phyloP scores from a whole-genome alignment of 92 coral and sea anemone genomes.

The Zoanthus sociatus region DNA sequence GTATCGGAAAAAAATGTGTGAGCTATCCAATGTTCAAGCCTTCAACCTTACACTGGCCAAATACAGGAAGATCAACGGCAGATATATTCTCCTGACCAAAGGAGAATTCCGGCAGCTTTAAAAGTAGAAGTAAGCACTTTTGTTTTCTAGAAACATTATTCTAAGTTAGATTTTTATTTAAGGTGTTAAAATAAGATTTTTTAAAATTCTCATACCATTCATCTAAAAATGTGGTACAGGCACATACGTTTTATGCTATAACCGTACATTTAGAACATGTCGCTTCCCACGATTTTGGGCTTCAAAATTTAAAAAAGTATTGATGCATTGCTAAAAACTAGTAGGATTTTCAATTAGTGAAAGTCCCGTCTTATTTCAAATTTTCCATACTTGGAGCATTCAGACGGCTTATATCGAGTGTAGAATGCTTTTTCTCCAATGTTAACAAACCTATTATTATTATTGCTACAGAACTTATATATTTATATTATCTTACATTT shows the following conservation, averaged over 20 bases:
- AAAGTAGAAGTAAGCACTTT: constrained; percentile 34
- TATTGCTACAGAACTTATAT: constrained; percentile 3
- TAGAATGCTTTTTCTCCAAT: neutral
- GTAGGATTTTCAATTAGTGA: neutral
- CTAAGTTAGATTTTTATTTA: neutral
- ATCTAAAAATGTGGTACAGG: neutral
- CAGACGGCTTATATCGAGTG: constrained; percentile 1
- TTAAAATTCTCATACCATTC: neutral
- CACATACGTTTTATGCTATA: neutral
- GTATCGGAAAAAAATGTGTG: constrained; percentile 31
- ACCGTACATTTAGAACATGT: neutral
- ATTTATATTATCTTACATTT: neutral
- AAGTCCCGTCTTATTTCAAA: neutral
- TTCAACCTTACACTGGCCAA: constrained; percentile 41
- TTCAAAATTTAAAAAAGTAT: neutral
- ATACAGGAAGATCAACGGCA: constrained; percentile 43
- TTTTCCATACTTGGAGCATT: constrained; percentile 6
- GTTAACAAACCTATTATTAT: neutral
- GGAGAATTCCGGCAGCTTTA: constrained; percentile 23
- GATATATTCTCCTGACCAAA: constrained; percentile 16
- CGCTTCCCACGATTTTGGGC: constrained; percentile 14
- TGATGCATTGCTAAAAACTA: neutral
- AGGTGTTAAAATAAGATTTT: neutral
- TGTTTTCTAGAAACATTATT: constrained; percentile 17
- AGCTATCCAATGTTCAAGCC: constrained; percentile 8